Conservation (phyloP, 2,113 vertebrate genomes). For the Cisticola juncidis region DNA sequence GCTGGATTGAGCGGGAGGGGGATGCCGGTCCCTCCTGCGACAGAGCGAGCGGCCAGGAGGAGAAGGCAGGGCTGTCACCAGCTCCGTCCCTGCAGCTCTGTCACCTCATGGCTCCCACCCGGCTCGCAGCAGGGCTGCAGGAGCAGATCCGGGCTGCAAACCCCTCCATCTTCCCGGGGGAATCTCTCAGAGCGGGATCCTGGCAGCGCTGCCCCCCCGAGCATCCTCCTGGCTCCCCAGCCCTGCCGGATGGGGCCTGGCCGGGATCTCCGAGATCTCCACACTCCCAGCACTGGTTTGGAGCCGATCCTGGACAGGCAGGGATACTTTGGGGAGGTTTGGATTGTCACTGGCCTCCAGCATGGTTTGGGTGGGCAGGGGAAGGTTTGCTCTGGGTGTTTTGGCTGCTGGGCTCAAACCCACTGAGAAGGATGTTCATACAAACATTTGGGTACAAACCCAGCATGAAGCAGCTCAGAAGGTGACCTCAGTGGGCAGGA, state of each 20-base stretch:
- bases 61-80: neutral
- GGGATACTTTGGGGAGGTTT: fast-evolving
- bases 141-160: neutral
- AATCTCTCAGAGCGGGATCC: neutral
- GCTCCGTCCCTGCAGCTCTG: neutral
- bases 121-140: neutral
- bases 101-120: neutral
- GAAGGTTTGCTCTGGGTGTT: neutral
- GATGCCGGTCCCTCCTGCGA: neutral
- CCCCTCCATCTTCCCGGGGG: fast-evolving
- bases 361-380: neutral
- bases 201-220: neutral
- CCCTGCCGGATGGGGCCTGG: neutral
- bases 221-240: neutral
- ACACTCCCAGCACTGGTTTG: fast-evolving
- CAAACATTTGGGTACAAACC: neutral
- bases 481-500: fast-evolving
- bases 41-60: neutral
- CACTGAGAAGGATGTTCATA: fast-evolving
- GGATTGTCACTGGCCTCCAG: fast-evolving
- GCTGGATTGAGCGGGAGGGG: neutral
- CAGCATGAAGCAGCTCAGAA: fast-evolving
- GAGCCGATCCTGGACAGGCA: fast-evolving
- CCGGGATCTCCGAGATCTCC: neutral
- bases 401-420: neutral